Base-by-base conservation (phyloP, 2,888 invertebrate genomes). In the Perdita meconis region DNA sequence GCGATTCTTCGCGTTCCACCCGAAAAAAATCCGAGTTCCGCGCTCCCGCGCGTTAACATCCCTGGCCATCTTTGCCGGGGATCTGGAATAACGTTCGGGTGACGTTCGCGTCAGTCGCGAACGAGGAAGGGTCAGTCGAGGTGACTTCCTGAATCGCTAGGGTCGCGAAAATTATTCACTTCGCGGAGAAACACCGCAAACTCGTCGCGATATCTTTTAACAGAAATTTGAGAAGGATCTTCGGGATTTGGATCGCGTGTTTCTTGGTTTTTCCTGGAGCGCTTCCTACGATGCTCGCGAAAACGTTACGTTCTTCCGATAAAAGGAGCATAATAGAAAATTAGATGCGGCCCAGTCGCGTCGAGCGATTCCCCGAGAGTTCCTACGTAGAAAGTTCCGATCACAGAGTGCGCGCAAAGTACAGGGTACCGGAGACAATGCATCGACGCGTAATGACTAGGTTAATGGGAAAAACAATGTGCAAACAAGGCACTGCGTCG, bases 1-100 rank as follows among this genome's bases (percentile, higher is more conserved):
- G 90, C 89, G 88, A 90, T 90, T 90, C 89, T 80, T 86, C 84
- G 87, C 89, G 91, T 90, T 89, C 90, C 86, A 86, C 24, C 78
- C 81, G 86, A 87, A 89, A 90, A 89, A 89, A 89, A 88, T 85
- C 84, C 81, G 56, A 64, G 76, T 68, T 72, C 66, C 78, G 75
- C 74, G 80, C 59, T 68, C 65, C 59, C 72, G 72, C 65, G 64
- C 78, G 68, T 80, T 82, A 80, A 73, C 75, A 74, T 70, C 70
- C 38, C 57, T 10, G 30, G 47, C 67, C 55, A 40, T 66, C 78
- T 47, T 70, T 57, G 40, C 74, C 81, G 57, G 50, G 75, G 59
- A 80, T 72, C 74, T 51, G 74, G 63, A 68, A 68, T 73, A 81
- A 83, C 68, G 70, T 80, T 16, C 22, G 19, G 8, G 16, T 56